Evolutionary conservation across 2,797 vertebrate genomes (phyloP).

Genomic region (Carcharodon carcharias): DNA sequence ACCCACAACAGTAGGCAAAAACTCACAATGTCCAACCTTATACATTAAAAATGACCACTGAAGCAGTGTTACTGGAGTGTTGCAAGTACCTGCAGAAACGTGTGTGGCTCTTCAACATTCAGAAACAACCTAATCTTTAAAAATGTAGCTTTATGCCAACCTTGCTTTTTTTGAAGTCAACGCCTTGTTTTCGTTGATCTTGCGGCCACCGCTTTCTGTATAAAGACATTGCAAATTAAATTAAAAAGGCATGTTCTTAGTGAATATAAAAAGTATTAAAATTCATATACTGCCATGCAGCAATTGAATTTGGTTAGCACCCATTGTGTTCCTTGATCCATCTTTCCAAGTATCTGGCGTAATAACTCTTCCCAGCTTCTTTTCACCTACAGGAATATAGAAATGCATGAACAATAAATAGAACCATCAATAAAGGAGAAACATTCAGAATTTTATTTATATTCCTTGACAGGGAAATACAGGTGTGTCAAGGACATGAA

Average conservation of each 20-base stretch:
- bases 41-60: neutral
- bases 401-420: neutral
- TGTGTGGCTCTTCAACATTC: neutral
- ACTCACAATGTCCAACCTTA: neutral
- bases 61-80: neutral
- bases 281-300: neutral
- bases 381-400: slow-evolving; percentile 70
- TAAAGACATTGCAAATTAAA: slow-evolving; percentile 33
- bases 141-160: slow-evolving; percentile 49
- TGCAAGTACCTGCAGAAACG: neutral
- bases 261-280: neutral
- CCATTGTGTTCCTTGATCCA: slow-evolving; percentile 94
- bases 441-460: neutral
- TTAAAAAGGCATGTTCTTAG: neutral
- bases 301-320: slow-evolving; percentile 51
- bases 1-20: neutral
- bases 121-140: neutral
- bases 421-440: neutral
- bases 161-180: slow-evolving; percentile 91
- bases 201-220: slow-evolving; percentile 88
- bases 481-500: neutral
- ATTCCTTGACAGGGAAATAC: neutral
- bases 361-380: slow-evolving; percentile 91
- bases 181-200: slow-evolving; percentile 92
- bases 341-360: slow-evolving; percentile 98